Evolutionary conservation across 1,140 invertebrate species (phyloP).

Genomic region (Sinella curviseta): DNA sequence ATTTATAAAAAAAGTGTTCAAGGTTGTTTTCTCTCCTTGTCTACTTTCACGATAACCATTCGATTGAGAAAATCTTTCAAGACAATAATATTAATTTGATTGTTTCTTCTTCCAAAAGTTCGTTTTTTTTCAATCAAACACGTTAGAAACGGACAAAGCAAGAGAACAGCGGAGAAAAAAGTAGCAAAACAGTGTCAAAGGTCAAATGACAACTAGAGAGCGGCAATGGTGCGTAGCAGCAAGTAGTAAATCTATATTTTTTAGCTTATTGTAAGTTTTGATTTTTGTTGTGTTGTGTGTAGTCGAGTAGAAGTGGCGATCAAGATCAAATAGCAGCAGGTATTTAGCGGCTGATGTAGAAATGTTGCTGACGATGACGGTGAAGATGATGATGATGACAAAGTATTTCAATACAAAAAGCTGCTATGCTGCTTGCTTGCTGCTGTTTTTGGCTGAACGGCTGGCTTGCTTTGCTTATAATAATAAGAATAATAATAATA

Average conservation of each 20-base stretch:
- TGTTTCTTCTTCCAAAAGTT: no score
- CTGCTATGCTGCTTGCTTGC: no score
- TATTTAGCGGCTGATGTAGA: constrained; percentile 8
- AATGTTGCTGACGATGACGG: background rate
- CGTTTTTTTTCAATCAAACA: no score
- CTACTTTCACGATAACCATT: no score
- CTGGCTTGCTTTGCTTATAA: background rate
- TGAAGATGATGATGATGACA: background rate
- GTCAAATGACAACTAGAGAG: background rate
- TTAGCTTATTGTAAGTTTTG: background rate
- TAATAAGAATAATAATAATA: no score
- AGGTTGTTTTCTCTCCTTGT: no score
- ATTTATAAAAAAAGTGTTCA: no score
- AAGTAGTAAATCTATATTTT: no score
- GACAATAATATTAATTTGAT: no score
- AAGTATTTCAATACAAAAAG: background rate
- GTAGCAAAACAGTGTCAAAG: constrained; percentile 16
- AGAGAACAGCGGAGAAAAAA: constrained; percentile 15
- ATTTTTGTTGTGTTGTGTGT: background rate
- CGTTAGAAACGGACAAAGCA: background rate
- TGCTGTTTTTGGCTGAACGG: no score
- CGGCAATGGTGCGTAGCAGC: background rate
- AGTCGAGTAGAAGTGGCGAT: background rate
- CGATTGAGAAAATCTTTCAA: no score
- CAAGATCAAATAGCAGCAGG: background rate